These are phyloP conservation scores for Papilio demoleus DNA, from an alignment of 2,888 invertebrate species.

Conservation along the genomic window DNA sequence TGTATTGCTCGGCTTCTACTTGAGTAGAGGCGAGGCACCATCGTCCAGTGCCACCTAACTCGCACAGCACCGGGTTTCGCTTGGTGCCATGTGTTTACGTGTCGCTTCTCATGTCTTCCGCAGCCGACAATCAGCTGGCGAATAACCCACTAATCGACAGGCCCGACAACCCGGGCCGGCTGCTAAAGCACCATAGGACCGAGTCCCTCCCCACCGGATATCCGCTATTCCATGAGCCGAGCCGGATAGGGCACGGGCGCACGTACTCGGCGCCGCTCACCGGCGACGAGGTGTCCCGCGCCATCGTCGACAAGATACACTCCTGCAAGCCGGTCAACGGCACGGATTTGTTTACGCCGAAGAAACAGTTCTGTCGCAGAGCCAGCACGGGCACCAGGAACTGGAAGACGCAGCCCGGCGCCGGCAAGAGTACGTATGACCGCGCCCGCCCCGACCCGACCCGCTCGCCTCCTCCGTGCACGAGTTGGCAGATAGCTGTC, in stretches of 20 bases:
- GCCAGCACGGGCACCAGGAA: conserved; percentile 77
- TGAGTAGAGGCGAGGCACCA: conserved; percentile 44
- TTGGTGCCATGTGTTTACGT: conserved; percentile 75
- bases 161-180: conserved; percentile 57
- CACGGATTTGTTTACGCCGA: conserved; percentile 54
- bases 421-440: conserved; percentile 78
- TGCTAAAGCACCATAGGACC: conserved; percentile 73
- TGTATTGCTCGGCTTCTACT: too few species aligned
- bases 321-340: conserved; percentile 72
- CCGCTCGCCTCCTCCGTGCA: conserved; percentile 33
- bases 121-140: conserved; percentile 75
- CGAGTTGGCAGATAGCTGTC: conserved; percentile 19
- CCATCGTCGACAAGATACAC: conserved; percentile 65
- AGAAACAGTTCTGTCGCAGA: conserved; percentile 70
- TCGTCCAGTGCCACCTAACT: conserved; percentile 48
- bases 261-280: conserved; percentile 88
- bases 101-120: conserved; percentile 77
- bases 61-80: conserved; percentile 68
- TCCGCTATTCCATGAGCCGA: conserved; percentile 66
- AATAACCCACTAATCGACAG: conserved; percentile 77
- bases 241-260: conserved; percentile 84
- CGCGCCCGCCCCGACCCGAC: conserved; percentile 29
- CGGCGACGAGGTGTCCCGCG: conserved; percentile 76
- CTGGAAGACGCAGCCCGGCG: conserved; percentile 76
- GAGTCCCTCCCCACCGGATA: conserved; percentile 73